These are phyloP conservation scores for Buceros bicornis DNA, from an alignment of 2,797 vertebrate genomes.

Conservation along the genomic window DNA sequence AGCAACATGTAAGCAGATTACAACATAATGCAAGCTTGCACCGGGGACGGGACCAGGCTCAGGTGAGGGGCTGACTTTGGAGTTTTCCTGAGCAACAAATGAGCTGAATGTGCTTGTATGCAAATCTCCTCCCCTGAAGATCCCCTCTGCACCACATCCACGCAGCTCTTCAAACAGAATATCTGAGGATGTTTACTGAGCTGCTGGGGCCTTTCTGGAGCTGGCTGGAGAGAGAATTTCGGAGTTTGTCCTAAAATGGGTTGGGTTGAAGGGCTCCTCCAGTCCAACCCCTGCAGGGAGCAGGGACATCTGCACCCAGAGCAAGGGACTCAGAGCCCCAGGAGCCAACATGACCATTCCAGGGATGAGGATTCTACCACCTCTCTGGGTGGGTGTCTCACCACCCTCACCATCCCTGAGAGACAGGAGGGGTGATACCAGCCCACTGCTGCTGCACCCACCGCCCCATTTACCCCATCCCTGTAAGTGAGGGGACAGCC, in stretches of 20 bases:
- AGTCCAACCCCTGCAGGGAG: not conserved
- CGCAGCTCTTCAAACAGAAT: not conserved
- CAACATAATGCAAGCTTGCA: fast-evolving
- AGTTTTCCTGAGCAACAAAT: not conserved
- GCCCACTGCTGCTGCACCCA: not conserved
- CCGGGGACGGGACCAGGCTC: not conserved
- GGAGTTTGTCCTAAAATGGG: not conserved
- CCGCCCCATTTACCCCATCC: fast-evolving
- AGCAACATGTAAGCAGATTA: not conserved
- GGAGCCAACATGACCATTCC: not conserved
- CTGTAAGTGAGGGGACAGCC: not conserved
- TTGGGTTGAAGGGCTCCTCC: not conserved
- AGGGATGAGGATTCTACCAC: not conserved
- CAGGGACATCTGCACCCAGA: not conserved
- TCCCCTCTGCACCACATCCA: not conserved
- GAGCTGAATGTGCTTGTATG: not conserved
- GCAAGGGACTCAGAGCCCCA: not conserved
- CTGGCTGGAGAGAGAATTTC: not conserved
- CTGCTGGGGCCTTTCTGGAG: not conserved
- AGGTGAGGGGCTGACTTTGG: not conserved
- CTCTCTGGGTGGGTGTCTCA: not conserved
- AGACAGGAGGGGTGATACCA: not conserved
- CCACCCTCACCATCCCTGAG: not conserved
- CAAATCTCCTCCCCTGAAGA: not conserved
- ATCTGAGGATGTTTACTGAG: not conserved